phyloP scores from a whole-genome alignment of 2,113 vertebrate genomes.

The Brachirus orientalis region DNA sequence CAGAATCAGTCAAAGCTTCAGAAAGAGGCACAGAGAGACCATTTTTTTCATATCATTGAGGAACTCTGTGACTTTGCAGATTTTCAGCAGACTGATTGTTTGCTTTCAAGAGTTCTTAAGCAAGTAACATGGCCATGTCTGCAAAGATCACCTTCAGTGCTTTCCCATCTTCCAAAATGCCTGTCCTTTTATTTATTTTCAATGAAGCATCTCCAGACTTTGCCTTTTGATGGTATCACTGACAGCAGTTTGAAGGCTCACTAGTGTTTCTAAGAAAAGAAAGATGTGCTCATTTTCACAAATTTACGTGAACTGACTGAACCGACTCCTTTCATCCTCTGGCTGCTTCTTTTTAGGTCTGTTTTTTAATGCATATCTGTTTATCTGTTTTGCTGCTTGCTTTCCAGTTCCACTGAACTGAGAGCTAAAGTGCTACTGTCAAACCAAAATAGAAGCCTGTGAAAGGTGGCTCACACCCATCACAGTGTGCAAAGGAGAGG shows the following conservation, averaged over 20 bases:
- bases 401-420: constrained; percentile 31
- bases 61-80: constrained; percentile 7
- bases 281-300: constrained; percentile 43
- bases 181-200: constrained; percentile 43
- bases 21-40: background rate
- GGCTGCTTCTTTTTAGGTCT: constrained; percentile 36
- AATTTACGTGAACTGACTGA: constrained; percentile 40
- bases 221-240: constrained; percentile 35
- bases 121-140: constrained; percentile 13
- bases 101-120: constrained; percentile 17
- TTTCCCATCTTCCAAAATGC: constrained; percentile 45
- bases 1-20: background rate
- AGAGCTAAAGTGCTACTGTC: constrained; percentile 52
- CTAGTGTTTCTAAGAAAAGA: constrained; percentile 43
- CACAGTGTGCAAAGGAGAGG: constrained; percentile 26
- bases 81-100: constrained; percentile 17
- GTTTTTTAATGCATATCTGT: constrained; percentile 26
- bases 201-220: constrained; percentile 38
- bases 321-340: constrained; percentile 33
- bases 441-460: constrained; percentile 60
- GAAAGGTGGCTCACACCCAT: constrained; percentile 53
- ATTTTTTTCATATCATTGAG: constrained; percentile 4
- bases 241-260: constrained; percentile 22
- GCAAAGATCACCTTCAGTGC: constrained; percentile 47
- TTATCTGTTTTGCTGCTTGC: constrained; percentile 44